These are phyloP conservation scores for Hafferia zeledoni DNA, from an alignment of 2,797 vertebrate species.

Conservation along the genomic window DNA sequence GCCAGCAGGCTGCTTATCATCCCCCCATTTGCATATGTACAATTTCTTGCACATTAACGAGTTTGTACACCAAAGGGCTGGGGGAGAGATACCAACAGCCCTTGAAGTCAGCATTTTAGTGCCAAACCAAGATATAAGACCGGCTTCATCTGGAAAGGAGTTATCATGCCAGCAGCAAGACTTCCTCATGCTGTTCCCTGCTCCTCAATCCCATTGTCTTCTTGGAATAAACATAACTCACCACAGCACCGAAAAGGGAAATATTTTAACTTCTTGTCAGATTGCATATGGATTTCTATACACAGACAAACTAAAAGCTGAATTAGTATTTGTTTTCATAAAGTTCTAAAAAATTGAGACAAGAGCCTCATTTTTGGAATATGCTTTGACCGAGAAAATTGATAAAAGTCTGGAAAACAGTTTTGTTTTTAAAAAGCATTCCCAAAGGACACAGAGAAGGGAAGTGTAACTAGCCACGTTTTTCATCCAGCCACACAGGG, in stretches of 20 bases:
- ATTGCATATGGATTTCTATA: not conserved
- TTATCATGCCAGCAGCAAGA: conserved; percentile 2
- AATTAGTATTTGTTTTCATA: not conserved
- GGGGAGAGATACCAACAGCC: conserved; percentile 15
- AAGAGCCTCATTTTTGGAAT: not conserved
- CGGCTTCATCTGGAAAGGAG: not conserved
- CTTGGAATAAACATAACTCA: not conserved
- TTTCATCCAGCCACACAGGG: not conserved
- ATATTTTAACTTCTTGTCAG: not conserved
- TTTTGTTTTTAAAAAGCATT: not conserved
- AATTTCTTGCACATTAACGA: conserved; percentile 20
- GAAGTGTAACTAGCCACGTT: not conserved
- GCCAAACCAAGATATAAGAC: not conserved
- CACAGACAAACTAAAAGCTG: not conserved
- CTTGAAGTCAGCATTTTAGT: conserved; percentile 16
- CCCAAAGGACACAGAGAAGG: not conserved
- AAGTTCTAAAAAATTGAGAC: not conserved
- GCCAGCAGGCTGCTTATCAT: not conserved
- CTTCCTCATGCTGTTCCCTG: not conserved
- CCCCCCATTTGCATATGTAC: not conserved
- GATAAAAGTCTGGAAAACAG: not conserved
- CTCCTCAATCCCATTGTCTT: not conserved
- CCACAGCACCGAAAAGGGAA: not conserved
- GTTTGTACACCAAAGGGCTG: conserved; percentile 30
- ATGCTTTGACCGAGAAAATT: not conserved